Evolutionary conservation across 1,140 invertebrate species (phyloP).

Genomic region (Cyclina sinensis): DNA sequence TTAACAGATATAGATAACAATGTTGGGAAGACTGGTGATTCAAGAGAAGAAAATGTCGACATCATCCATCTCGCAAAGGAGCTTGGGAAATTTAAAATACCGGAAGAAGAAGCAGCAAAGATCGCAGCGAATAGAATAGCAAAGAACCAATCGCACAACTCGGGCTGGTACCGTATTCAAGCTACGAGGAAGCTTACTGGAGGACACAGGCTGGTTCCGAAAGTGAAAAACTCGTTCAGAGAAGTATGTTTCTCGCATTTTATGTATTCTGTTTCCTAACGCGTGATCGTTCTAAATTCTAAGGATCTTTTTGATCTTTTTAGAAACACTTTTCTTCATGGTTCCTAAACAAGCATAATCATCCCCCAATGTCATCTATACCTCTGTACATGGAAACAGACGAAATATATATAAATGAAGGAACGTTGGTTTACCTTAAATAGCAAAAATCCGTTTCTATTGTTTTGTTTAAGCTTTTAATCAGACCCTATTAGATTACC

Average conservation of each 20-base stretch:
- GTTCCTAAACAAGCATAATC: too few species aligned
- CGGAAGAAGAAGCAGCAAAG: slow-evolving; percentile 89
- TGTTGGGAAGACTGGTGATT: slow-evolving; percentile 4
- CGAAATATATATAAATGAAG: too few species aligned
- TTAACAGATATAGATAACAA: slow-evolving; percentile 51
- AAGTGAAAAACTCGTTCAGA: slow-evolving; percentile 72
- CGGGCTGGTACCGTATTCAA: slow-evolving; percentile 90
- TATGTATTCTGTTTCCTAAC: too few species aligned
- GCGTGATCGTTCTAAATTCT: too few species aligned
- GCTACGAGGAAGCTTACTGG: slow-evolving; percentile 88
- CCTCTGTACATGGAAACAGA: too few species aligned
- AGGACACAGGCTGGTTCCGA: slow-evolving; percentile 82
- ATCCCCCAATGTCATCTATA: too few species aligned
- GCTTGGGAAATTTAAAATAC: slow-evolving; percentile 88
- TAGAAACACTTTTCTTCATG: too few species aligned
- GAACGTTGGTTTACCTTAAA: too few species aligned
- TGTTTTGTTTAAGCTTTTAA: too few species aligned
- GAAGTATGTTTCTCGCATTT: slow-evolving; percentile 72
- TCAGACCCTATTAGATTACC: too few species aligned
- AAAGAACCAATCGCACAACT: slow-evolving; percentile 88
- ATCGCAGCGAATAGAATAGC: slow-evolving; percentile 89
- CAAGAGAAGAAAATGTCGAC: slow-evolving; percentile 68
- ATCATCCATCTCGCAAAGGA: slow-evolving; percentile 83
- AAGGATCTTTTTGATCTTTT: too few species aligned
- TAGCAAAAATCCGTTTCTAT: too few species aligned